These are phyloP conservation scores for Steinernema carpocapsae DNA, from an alignment of 2,888 invertebrate genomes.

Conservation along the genomic window DNA sequence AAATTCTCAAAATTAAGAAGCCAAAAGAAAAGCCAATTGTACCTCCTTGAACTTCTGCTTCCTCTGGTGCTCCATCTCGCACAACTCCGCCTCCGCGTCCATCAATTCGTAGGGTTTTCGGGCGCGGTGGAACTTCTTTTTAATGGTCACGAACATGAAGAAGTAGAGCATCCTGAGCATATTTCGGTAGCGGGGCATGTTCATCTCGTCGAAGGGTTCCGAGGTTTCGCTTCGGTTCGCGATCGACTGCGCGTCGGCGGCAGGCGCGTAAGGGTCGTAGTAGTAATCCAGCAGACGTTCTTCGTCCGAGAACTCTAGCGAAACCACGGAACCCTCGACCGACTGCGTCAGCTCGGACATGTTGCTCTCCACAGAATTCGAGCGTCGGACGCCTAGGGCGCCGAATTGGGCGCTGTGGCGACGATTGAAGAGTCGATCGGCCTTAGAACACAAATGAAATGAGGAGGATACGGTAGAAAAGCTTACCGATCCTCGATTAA, in stretches of 20 bases:
- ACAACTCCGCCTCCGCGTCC: slow-evolving; percentile 58
- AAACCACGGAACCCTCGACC: slow-evolving; percentile 36
- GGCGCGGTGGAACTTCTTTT: slow-evolving; percentile 49
- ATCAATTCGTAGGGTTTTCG: slow-evolving; percentile 58
- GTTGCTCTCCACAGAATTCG: slow-evolving; percentile 15
- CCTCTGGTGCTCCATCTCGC: slow-evolving; percentile 56
- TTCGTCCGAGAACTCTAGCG: slow-evolving; percentile 43
- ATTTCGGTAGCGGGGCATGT: slow-evolving; percentile 53
- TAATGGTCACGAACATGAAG: slow-evolving; percentile 52
- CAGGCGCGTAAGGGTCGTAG: slow-evolving; percentile 42
- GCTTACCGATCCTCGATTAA: background rate
- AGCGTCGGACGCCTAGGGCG: background rate
- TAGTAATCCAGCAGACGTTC: slow-evolving; percentile 43
- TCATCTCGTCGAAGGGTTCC: slow-evolving; percentile 31
- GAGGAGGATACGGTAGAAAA: background rate
- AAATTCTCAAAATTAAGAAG: background rate
- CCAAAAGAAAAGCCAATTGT: background rate
- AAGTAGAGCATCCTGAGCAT: slow-evolving; percentile 58
- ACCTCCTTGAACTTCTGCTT: slow-evolving; percentile 55
- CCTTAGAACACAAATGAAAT: background rate
- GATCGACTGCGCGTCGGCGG: slow-evolving; percentile 20
- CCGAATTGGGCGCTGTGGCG: slow-evolving; percentile 24
- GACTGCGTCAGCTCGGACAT: slow-evolving; percentile 25
- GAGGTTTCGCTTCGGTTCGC: slow-evolving; percentile 19
- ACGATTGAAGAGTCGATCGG: slow-evolving; percentile 1